These are phyloP conservation scores for Zapus hudsonius DNA, from an alignment of 2,113 vertebrate species.

Conservation along the genomic window DNA sequence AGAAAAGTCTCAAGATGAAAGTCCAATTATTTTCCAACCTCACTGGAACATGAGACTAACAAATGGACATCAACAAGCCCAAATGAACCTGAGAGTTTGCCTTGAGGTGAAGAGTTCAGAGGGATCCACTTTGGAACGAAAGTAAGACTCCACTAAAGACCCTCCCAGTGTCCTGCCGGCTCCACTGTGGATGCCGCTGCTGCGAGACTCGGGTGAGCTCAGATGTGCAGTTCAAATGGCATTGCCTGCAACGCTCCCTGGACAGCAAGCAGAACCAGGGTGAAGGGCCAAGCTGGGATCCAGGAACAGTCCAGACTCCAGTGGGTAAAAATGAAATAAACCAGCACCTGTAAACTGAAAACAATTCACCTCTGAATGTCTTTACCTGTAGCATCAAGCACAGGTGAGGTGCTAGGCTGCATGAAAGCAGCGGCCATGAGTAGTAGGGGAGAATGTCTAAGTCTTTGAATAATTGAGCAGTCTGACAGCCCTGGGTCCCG, in stretches of 20 bases:
- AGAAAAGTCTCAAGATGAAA: not conserved
- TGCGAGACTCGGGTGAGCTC: not conserved
- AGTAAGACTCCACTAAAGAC: not conserved
- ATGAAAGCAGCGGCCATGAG: no score
- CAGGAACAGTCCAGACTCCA: not conserved
- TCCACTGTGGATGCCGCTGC: not conserved
- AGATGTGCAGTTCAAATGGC: fast-evolving
- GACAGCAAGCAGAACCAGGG: not conserved
- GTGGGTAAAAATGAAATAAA: not conserved
- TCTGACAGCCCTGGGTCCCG: no score
- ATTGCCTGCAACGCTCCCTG: not conserved
- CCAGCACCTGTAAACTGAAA: not conserved
- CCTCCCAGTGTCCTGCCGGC: fast-evolving
- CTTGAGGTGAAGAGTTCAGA: not conserved
- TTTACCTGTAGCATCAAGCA: fast-evolving
- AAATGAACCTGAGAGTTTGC: not conserved
- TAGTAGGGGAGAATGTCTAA: no score
- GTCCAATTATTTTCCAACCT: not conserved
- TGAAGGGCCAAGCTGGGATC: not conserved
- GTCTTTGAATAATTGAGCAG: no score
- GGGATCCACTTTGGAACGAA: not conserved
- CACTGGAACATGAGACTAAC: not conserved
- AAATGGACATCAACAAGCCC: not conserved
- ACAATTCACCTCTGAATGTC: not conserved
- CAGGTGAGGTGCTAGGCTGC: fast-evolving